Percentiles rank a stretch among this genome's conserved stretches.
phyloP scores from a whole-genome alignment of 2,888 invertebrate species.

The Eupithecia abbreviata region DNA sequence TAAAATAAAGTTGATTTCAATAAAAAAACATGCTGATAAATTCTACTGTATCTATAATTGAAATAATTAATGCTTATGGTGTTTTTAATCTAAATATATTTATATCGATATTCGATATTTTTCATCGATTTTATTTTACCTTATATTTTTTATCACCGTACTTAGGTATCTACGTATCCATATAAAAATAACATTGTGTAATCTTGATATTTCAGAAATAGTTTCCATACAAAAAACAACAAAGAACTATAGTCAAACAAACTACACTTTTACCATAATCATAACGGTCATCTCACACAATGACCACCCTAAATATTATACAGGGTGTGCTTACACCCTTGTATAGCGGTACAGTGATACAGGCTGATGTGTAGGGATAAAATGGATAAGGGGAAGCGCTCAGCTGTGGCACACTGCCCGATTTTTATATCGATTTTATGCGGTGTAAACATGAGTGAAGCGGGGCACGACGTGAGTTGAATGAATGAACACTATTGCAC shows the following conservation, averaged over 20 bases:
- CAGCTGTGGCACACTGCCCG: constrained; percentile 42
- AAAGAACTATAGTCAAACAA: neutral
- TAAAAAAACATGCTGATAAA: neutral
- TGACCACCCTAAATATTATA: constrained; percentile 1
- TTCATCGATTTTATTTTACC: too few relatives aligned
- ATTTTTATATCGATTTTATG: constrained; percentile 34
- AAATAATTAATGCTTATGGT: too few relatives aligned
- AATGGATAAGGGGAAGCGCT: constrained; percentile 30
- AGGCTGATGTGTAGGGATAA: neutral
- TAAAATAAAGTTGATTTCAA: neutral
- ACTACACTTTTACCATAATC: neutral
- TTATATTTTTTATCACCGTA: neutral
- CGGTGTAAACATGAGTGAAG: constrained; percentile 12
- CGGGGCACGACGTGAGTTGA: neutral
- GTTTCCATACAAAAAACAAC: neutral
- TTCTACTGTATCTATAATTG: neutral
- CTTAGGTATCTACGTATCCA: neutral
- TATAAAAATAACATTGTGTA: neutral
- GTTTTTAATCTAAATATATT: too few relatives aligned
- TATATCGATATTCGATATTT: too few relatives aligned
- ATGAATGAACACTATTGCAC: neutral
- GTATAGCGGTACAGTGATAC: neutral
- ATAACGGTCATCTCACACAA: neutral
- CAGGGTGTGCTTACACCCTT: neutral
- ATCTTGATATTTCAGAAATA: neutral